phyloP scores from a whole-genome alignment of 2,113 vertebrate genomes.

The Laterallus jamaicensis region DNA sequence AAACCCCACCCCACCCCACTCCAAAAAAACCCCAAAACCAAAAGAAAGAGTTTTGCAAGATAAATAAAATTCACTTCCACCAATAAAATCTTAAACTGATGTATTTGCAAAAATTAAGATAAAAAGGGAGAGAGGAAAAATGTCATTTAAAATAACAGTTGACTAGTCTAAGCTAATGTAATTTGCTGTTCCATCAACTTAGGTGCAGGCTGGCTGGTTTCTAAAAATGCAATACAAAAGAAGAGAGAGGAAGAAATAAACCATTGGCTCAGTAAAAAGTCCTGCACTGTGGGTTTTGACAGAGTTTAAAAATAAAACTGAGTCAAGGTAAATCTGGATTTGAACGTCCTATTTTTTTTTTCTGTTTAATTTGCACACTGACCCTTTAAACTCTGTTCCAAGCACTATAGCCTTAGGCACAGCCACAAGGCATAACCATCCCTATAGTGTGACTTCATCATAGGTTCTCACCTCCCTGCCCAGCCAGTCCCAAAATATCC shows the following conservation, averaged over 20 bases:
- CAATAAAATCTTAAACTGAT: neutral
- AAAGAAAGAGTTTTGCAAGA: neutral
- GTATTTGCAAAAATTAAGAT: neutral
- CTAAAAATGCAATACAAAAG: slow-evolving; percentile 3
- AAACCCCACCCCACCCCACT: neutral
- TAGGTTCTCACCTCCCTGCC: neutral
- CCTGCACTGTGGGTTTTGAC: slow-evolving; percentile 16
- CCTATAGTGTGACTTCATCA: slow-evolving; percentile 9
- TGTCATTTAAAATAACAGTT: neutral
- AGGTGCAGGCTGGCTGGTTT: neutral
- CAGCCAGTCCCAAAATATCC: neutral
- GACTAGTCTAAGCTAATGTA: neutral
- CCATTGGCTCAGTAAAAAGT: slow-evolving; percentile 2
- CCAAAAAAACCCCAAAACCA: no score
- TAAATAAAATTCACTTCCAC: neutral
- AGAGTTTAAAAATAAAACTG: slow-evolving; percentile 62
- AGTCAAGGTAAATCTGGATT: slow-evolving; percentile 24
- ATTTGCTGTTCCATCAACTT: neutral
- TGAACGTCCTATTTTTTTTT: neutral
- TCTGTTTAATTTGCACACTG: slow-evolving; percentile 21
- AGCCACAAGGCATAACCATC: slow-evolving; percentile 39
- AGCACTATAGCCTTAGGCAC: slow-evolving; percentile 35
- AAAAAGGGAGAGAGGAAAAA: neutral
- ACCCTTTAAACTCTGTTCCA: slow-evolving; percentile 49
- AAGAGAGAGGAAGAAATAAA: neutral